phyloP scores from a whole-genome alignment of 2,113 vertebrate genomes.

The Takifugu flavidus region DNA sequence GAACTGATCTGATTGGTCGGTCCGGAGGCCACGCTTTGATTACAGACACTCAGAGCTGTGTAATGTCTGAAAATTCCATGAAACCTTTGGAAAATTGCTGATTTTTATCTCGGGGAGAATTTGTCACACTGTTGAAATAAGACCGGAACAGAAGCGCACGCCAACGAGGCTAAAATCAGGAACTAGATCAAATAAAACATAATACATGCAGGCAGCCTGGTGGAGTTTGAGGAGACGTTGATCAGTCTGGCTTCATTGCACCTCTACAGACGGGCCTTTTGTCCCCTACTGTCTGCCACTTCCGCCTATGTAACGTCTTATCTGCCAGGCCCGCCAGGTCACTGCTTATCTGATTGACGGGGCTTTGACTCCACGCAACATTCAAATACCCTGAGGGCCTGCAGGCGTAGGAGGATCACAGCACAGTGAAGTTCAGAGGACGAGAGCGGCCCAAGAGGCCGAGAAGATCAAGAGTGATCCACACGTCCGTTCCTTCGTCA shows the following conservation, averaged over 20 bases:
- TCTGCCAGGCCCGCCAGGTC: conserved; percentile 64
- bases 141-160: too few species aligned
- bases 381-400: conserved; percentile 64
- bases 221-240: conserved; percentile 46
- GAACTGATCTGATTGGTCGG: too few species aligned
- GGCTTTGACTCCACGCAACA: conserved; percentile 63
- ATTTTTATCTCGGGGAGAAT: too few species aligned
- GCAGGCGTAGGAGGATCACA: conserved; percentile 57
- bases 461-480: conserved; percentile 37
- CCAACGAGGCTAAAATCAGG: conserved; percentile 23
- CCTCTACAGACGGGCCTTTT: conserved; percentile 58
- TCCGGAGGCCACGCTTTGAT: too few species aligned
- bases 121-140: too few species aligned
- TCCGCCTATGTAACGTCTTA: conserved; percentile 67
- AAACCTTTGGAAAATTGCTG: too few species aligned
- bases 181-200: conserved; percentile 34
- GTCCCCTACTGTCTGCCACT: conserved; percentile 54
- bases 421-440: conserved; percentile 47
- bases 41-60: too few species aligned
- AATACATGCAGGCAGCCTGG: conserved; percentile 33
- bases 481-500: conserved; percentile 49
- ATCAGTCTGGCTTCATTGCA: conserved; percentile 63
- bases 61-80: too few species aligned
- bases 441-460: conserved; percentile 29
- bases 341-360: conserved; percentile 75